Evolutionary conservation across 2,888 invertebrate species (phyloP), one percentile per base, ranked within the genome.

Genomic region (Troglohyphantes excavatus): DNA sequence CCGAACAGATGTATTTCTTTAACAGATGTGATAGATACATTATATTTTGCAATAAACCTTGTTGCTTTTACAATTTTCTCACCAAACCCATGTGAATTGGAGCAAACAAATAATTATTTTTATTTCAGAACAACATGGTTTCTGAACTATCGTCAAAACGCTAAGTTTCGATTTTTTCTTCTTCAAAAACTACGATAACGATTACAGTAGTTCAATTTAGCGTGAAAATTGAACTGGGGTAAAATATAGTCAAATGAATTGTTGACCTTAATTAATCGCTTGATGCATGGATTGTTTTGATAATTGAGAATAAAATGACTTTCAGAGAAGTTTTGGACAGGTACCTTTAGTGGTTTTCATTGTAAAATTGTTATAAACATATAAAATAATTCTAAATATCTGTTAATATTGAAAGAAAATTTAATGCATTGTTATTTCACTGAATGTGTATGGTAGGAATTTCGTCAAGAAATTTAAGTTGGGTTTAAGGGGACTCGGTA

Each of bases 71-170:
- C 68, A 21, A 17, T n/a, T 43, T n/a, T 65, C 78, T n/a, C 53
- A 13, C 9, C 23, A 29, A 19, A n/a, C 23, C 19, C 23, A 3
- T 43, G 65, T 2, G 78, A 78, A 78, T 63, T 39, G 65, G 78
- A 78, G 63, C 78, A 26, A 19, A 33, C 23, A 61, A 33, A 33
- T 39, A 76, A 17, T 65, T 63, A 19, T 63, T 78, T 78, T 78
- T 75, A 39, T 43, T 26, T 21, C 23, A 43, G 63, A 76, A 76
- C 33, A 19, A 33, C 23, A 65, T 43, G 43, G 63, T 78, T 46
- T 76, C 39, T 78, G 78, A 23, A 21, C 26, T 1, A 78, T 78
- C 65, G 21, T n/a, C n/a, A 65, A 63, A 63, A 65, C 63, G 17
- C 65, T 65, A 43, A 78, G 33, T 61, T 78, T 61, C 21, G 21